A percentile compares a stretch with the other conserved stretches of the same genome.
phyloP scores from a whole-genome alignment of 2,888 invertebrate species.

The Drosophila cognata region DNA sequence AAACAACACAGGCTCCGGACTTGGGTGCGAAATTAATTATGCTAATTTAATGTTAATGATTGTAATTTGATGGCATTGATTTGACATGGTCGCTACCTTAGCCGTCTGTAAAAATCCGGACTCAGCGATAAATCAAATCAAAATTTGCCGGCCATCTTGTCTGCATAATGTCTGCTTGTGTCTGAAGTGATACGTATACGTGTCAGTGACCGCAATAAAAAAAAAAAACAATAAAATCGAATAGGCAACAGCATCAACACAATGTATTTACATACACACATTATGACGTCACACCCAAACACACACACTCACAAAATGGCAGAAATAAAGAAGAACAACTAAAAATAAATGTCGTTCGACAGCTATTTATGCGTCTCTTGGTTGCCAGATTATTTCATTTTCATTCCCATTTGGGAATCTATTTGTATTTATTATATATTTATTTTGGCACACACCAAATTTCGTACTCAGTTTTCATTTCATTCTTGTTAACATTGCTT shows the following conservation, averaged over 20 bases:
- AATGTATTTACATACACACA: conserved; percentile 26
- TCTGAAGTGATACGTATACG: conserved; percentile 63
- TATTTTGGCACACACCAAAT: conserved; percentile 19
- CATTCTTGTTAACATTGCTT: conserved; percentile 52
- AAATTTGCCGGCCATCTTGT: conserved; percentile 51
- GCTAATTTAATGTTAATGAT: conserved; percentile 69
- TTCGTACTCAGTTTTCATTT: conserved; percentile 31
- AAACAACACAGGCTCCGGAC: conserved; percentile 33
- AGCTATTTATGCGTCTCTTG: conserved; percentile 74
- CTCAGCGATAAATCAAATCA: conserved; percentile 69
- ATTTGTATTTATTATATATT: conserved; percentile 47
- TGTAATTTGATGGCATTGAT: conserved; percentile 74
- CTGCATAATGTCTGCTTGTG: conserved; percentile 69
- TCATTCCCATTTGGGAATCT: conserved; percentile 49
- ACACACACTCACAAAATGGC: conserved; percentile 36
- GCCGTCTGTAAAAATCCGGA: conserved; percentile 47
- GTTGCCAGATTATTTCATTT: conserved; percentile 76
- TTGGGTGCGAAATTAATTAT: conserved; percentile 70
- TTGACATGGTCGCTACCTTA: conserved; percentile 51
- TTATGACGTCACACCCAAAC: conserved; percentile 37
- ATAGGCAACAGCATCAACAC: conserved; percentile 28
- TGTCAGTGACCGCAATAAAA: conserved; percentile 71
- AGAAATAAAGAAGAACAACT: conserved; percentile 58
- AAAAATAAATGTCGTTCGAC: conserved; percentile 68
- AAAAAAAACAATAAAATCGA: conserved; percentile 22